phyloP scores from a whole-genome alignment of 1,140 invertebrate genomes.

The Maniola jurtina region DNA sequence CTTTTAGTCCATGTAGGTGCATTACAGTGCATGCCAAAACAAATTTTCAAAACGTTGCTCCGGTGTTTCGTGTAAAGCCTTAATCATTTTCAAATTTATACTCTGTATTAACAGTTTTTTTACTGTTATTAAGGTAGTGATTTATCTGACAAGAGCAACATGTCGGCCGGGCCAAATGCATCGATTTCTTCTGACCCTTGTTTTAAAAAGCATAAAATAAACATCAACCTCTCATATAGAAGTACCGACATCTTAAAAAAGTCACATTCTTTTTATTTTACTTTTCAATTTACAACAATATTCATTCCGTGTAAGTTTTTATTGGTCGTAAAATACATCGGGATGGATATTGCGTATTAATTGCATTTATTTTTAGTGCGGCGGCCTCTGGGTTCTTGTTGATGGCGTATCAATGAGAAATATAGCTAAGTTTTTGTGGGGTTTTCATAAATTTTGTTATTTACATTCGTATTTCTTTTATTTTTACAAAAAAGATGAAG shows the following conservation, averaged over 20 bases:
- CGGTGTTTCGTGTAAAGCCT: slow-evolving; percentile 26
- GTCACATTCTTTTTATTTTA: slow-evolving; percentile 45
- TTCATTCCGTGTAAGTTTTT: slow-evolving; percentile 43
- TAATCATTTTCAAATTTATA: slow-evolving; percentile 47
- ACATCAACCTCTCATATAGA: slow-evolving; percentile 51
- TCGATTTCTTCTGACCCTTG: slow-evolving; percentile 60
- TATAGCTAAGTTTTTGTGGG: slow-evolving; percentile 8
- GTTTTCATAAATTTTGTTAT: background rate
- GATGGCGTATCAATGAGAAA: slow-evolving; percentile 24
- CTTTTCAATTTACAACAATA: slow-evolving; percentile 40
- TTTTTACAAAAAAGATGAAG: background rate
- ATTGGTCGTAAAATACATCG: slow-evolving; percentile 37
- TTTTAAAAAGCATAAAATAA: slow-evolving; percentile 69
- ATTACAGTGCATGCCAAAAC: slow-evolving; percentile 18
- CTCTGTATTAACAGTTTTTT: slow-evolving; percentile 38
- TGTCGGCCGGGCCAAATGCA: slow-evolving; percentile 59
- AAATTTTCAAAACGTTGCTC: slow-evolving; percentile 21
- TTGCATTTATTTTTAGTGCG: slow-evolving; percentile 35
- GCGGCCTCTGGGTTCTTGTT: slow-evolving; percentile 14
- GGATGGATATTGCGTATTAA: slow-evolving; percentile 44
- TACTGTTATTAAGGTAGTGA: slow-evolving; percentile 63
- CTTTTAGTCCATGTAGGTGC: background rate
- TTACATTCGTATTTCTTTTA: background rate
- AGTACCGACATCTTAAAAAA: slow-evolving; percentile 47
- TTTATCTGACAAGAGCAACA: slow-evolving; percentile 63